phyloP scores from a whole-genome alignment of 2,113 vertebrate genomes.

The Passer montanus region DNA sequence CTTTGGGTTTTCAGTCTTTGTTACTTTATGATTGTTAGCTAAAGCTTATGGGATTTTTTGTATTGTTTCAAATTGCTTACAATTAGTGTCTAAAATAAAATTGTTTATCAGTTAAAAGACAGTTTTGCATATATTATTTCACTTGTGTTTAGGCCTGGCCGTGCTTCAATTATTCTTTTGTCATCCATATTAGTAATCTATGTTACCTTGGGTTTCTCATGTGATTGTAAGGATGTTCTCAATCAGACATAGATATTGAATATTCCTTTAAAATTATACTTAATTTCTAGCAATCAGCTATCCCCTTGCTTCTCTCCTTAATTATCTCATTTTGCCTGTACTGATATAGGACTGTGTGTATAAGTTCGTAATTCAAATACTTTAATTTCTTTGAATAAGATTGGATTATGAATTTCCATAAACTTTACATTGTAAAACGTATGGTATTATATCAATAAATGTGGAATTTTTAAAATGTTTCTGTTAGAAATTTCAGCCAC shows the following conservation, averaged over 20 bases:
- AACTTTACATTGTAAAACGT: not conserved
- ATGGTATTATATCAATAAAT: not conserved
- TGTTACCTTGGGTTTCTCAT: conserved; percentile 12
- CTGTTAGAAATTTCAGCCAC: not conserved
- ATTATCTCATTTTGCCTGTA: not conserved
- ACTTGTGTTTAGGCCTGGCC: not conserved
- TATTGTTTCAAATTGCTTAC: not conserved
- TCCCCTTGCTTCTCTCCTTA: not conserved
- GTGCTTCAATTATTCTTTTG: not conserved
- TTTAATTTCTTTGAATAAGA: not conserved
- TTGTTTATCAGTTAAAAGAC: not conserved
- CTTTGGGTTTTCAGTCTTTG: not conserved
- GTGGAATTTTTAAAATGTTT: not conserved
- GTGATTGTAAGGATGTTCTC: not conserved
- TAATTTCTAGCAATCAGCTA: not conserved
- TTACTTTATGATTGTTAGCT: not conserved
- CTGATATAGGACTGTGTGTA: not conserved
- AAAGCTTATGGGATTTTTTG: not conserved
- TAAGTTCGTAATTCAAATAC: not conserved
- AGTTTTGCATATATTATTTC: not conserved
- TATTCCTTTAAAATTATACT: not conserved
- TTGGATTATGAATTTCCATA: not conserved
- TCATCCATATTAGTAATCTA: not conserved
- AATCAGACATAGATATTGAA: not conserved
- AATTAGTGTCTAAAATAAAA: not conserved